Evolutionary conservation across 2,797 vertebrate species (phyloP), one percentile per base, ranked within the genome.

Genomic region (Salmo trutta): DNA sequence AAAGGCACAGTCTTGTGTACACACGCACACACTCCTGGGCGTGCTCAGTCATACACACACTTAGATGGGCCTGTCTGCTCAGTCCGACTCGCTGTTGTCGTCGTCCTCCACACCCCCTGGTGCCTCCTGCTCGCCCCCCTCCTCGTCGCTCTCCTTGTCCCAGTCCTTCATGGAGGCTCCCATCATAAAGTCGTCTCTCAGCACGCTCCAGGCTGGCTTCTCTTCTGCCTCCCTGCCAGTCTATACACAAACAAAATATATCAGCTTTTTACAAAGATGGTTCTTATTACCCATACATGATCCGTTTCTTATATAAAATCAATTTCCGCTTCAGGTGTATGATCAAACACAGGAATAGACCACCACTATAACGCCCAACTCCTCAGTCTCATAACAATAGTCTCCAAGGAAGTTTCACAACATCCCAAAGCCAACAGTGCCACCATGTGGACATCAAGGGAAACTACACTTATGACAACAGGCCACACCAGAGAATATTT

Each of bases 161-260:
- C 98, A 99, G 93, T 99, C 98, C 85, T 96, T 99, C 98, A 99
- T 99, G 64, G 95, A 93, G 0, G 97, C 96, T 29, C 96, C 97
- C 96, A 98, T 97, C 98, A 99, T 98, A 91, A 96, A 98, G 85
- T 98, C 96, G 1, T 99, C 97, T 21, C 93, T 95, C 36, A 99
- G 89, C 79, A 97, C 96, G 5, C 91, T 95, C 97, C 98, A 99
- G 1, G 93, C 90, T 0, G 97, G 94, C 17, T 88, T 89, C 47
- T 95, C 93, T 69, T 94, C 93, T 12, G 91, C 90, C n/a, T 89
- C 90, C 4, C 56, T 84, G 41, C 86, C 75, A 73, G 77, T 67
- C 82, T 87, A 54, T 4, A n/a, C 1, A 47, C 7, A 41, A 17
- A 12, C 68, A 53, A 24, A 1, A 16, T 12, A 56, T 65, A 14